Evolutionary conservation across 2,888 invertebrate genomes (phyloP), one percentile per base, ranked within the genome.

Genomic region (Mimachlamys varia): DNA sequence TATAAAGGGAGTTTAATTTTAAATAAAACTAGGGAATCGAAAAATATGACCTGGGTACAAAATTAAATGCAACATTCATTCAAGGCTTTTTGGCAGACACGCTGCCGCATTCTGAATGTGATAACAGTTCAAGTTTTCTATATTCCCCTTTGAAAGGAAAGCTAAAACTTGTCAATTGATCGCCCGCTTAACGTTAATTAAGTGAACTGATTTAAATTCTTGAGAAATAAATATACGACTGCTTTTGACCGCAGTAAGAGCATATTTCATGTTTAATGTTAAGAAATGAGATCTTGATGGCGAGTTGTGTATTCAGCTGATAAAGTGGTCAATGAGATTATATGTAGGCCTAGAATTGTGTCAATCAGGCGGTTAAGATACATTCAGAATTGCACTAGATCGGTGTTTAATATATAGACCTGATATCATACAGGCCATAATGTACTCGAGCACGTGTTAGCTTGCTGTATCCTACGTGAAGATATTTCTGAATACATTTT

Each of bases 111-210:
- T 33, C 12, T 33, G 15, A 7, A 76, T 33, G 27, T 76, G 76
- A 76, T 76, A 76, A 76, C 13, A 15, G 2, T 76, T 76, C 27
- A 76, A 76, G 76, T 76, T 76, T 76, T 33, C 27, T 12, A 22
- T n/a, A 62, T 76, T 33, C 27, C 33, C 27, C 1, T 33, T 76
- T 76, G 33, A 76, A 62, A 62, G 62, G 22, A 62, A 76, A 33
- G 76, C 76, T 76, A 76, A 76, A 76, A 76, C 76, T 12, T 76
- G 76, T 76, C 76, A 76, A 17, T 27, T 76, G 76, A 76, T 76
- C 33, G 27, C 12, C 76, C 19, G 12, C 76, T 27, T 76, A 76
- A 76, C 33, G 33, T 76, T 76, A 76, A 76, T 33, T 76, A 76
- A 76, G 76, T 76, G 27, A 76, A 33, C 27, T 33, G 33, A 5